Evolutionary conservation across 1,140 invertebrate species (phyloP).

Genomic region (Hetaerina americana): DNA sequence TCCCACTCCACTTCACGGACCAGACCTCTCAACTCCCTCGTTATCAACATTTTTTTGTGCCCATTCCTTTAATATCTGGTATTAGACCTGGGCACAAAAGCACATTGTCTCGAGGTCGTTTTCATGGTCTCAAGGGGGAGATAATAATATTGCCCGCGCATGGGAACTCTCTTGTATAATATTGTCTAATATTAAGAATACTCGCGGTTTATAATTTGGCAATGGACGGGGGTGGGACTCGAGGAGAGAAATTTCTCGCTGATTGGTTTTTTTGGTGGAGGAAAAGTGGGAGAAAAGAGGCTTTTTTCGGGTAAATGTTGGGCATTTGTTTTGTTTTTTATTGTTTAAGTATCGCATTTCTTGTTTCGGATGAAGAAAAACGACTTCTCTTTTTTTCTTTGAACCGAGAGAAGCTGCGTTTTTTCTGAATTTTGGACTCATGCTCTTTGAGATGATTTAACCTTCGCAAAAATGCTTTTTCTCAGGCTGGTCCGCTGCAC

Average conservation of each 20-base stretch:
- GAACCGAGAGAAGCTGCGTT: too few species aligned
- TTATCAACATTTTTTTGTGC: background rate
- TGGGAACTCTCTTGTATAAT: background rate
- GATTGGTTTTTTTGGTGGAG: too few species aligned
- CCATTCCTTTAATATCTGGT: background rate
- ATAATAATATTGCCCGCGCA: background rate
- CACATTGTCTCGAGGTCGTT: background rate
- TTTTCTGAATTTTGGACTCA: too few species aligned
- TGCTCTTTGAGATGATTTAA: too few species aligned
- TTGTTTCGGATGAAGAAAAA: too few species aligned
- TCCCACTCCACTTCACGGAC: background rate
- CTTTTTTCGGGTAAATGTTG: too few species aligned
- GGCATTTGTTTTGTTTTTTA: too few species aligned
- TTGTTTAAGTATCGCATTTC: too few species aligned
- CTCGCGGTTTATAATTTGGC: background rate
- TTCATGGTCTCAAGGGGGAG: background rate
- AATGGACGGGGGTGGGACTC: background rate
- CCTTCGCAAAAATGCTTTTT: too few species aligned
- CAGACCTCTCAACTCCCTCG: background rate
- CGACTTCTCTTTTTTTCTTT: too few species aligned
- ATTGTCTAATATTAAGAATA: constrained; percentile 1
- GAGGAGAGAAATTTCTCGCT: background rate
- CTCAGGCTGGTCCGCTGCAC: too few species aligned
- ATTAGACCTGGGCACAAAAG: background rate
- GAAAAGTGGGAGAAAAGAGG: too few species aligned